These are phyloP conservation scores for Artibeus lituratus DNA, from an alignment of 2,797 vertebrate species.

Conservation along the genomic window DNA sequence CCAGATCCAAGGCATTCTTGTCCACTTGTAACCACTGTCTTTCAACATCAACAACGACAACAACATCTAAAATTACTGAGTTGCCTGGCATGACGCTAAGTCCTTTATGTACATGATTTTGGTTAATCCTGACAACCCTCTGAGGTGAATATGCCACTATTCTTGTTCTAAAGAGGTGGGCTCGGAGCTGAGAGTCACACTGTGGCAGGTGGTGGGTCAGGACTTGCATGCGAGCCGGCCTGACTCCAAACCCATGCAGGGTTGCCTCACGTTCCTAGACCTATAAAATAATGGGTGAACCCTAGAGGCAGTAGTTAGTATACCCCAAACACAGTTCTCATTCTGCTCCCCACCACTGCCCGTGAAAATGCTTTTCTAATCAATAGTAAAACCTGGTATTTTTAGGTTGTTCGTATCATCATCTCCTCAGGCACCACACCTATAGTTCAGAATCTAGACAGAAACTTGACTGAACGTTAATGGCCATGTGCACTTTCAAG, in stretches of 20 bases:
- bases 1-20: neutral
- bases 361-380: neutral
- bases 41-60: neutral
- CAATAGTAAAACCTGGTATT: neutral
- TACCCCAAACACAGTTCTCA: neutral
- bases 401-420: neutral
- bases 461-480: neutral
- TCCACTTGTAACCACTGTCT: neutral
- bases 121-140: neutral
- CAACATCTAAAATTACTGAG: neutral
- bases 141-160: neutral
- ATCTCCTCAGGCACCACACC: neutral
- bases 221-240: neutral
- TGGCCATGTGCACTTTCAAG: neutral
- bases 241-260: neutral
- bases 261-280: neutral
- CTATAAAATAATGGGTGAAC: neutral
- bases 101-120: neutral
- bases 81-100: neutral
- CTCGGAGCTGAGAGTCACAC: neutral
- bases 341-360: neutral
- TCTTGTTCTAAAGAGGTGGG: neutral
- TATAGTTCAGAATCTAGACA: neutral
- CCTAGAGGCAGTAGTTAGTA: neutral
- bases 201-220: too few relatives aligned